A percentile compares a stretch with the other conserved stretches of the same genome.
phyloP scores from a whole-genome alignment of 2,888 invertebrate genomes.

The Romanomermis culicivorax region DNA sequence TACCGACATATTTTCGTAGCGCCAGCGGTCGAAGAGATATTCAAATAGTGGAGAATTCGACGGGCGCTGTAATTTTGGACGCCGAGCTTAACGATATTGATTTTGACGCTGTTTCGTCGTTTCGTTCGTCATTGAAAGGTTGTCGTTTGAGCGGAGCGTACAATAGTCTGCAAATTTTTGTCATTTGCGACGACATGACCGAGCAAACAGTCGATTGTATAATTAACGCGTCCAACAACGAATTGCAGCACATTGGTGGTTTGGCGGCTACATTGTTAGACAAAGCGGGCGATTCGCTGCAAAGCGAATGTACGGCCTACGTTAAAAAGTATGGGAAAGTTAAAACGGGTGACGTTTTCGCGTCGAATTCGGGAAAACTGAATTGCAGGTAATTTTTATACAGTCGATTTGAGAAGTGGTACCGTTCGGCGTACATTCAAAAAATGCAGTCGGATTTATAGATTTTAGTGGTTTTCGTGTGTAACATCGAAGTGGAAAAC shows the following conservation, averaged over 20 bases:
- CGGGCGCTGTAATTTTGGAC: no score
- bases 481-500: no score
- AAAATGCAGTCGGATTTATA: no score
- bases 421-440: no score
- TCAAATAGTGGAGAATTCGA: no score
- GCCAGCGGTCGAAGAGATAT: no score
- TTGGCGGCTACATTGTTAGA: background rate
- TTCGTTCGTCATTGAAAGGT: no score
- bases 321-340: background rate
- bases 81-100: no score
- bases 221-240: background rate
- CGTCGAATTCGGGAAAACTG: background rate
- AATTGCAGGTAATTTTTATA: background rate
- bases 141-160: background rate
- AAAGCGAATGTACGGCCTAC: background rate
- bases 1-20: no score
- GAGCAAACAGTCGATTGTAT: background rate
- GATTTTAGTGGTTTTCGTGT: no score
- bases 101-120: no score
- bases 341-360: background rate
- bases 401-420: no score
- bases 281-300: background rate
- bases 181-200: background rate
- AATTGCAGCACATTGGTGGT: background rate
- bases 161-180: background rate